These are phyloP conservation scores for Falco cherrug DNA, from an alignment of 2,797 vertebrate genomes.

Conservation along the genomic window DNA sequence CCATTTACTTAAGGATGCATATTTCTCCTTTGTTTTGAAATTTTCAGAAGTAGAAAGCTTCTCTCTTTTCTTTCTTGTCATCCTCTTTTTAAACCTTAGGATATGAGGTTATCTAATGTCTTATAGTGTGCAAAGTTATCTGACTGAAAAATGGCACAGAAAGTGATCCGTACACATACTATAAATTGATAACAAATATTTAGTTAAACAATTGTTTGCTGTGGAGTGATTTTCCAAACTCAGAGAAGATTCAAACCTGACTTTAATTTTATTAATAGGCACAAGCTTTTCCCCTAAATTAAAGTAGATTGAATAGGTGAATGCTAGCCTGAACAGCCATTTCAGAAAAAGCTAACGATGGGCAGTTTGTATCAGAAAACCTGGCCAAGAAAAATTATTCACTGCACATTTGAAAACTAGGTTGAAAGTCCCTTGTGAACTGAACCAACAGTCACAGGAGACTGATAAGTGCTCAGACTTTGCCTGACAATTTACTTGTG, in stretches of 20 bases:
- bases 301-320: neutral
- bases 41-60: neutral
- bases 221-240: neutral
- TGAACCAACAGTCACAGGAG: neutral
- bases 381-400: neutral
- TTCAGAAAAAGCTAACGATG: neutral
- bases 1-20: neutral
- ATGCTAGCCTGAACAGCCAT: accelerated
- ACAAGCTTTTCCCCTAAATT: accelerated
- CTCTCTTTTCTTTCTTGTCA: neutral
- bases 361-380: neutral
- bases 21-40: neutral
- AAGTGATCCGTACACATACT: neutral
- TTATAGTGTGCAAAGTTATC: neutral
- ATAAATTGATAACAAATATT: neutral
- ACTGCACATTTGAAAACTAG: neutral
- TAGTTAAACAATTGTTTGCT: accelerated
- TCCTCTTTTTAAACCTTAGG: neutral
- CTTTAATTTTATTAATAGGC: neutral
- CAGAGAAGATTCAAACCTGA: neutral
- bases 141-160: neutral
- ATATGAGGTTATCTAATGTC: too few relatives aligned
- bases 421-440: neutral
- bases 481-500: neutral
- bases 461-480: neutral